Percentiles rank a stretch among this genome's conserved stretches.
Evolutionary conservation across 2,797 vertebrate genomes (phyloP).

Genomic region (Gymnodraco acuticeps): DNA sequence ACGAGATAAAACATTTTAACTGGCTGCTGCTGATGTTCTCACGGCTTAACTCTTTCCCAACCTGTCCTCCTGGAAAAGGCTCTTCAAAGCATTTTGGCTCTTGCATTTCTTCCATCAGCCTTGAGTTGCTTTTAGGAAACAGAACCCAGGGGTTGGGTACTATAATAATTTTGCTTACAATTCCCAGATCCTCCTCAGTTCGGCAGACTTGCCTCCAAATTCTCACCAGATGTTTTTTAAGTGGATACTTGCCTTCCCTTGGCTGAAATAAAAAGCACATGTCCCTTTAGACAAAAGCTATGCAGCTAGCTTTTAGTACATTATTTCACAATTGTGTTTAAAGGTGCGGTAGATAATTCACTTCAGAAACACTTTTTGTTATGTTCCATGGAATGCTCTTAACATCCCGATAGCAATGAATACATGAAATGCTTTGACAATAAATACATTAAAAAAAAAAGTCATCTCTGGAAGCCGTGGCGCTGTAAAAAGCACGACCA

Average conservation of each 20-base stretch:
- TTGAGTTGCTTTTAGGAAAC: slow-evolving; percentile 46
- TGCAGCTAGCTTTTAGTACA: neutral
- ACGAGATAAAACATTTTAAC: neutral
- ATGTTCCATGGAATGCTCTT: no score
- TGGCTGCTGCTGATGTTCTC: slow-evolving; percentile 71
- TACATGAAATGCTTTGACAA: no score
- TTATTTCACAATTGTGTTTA: neutral
- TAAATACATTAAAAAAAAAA: no score
- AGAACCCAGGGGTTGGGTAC: slow-evolving; percentile 1
- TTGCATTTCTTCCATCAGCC: slow-evolving; percentile 3
- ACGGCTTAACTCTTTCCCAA: slow-evolving; percentile 42
- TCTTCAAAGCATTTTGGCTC: slow-evolving; percentile 41
- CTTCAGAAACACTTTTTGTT: no score
- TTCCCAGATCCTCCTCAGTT: slow-evolving; percentile 31
- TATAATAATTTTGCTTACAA: slow-evolving; percentile 7
- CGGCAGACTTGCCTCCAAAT: slow-evolving; percentile 25
- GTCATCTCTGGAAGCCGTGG: no score
- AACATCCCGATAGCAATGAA: no score
- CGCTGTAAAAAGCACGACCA: no score
- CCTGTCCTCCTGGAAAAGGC: slow-evolving; percentile 31
- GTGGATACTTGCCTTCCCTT: slow-evolving; percentile 9
- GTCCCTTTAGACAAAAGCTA: slow-evolving; percentile 6
- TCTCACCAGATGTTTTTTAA: slow-evolving; percentile 22
- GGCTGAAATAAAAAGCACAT: slow-evolving; percentile 34
- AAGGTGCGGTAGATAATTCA: no score